Base-by-base conservation (phyloP, 2,797 vertebrate species). In the Mus spretus region DNA sequence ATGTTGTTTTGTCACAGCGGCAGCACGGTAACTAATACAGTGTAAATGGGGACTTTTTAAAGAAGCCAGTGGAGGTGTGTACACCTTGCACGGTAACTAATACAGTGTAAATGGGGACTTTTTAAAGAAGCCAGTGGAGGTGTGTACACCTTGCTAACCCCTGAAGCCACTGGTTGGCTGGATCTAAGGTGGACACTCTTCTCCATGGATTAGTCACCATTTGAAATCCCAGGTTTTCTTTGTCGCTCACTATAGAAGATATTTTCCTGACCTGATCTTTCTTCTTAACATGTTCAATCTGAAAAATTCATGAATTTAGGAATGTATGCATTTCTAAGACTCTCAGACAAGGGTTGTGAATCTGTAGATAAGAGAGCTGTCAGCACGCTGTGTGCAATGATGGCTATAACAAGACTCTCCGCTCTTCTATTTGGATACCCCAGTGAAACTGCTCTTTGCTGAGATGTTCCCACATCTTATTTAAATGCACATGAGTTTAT, bases 281-380 rank as follows among this genome's bases (percentile, higher is more conserved):
- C 44, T 82, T 84, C 88, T 89, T 75, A 80, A 75, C 31, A 6
- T 63, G 7, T 72, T 91, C 34, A 91, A 19, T 88, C 37, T 92
- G 53, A 24, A 82, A 93, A 90, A 53, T 70, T 57, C 44, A 40
- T 86, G 40, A 81, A 78, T 91, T 93, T 75, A 65, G 10, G 72
- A 85, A 61, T 6, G 6, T 57, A 26, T 2, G 0, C 74, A 17
- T 26, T 63, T 75, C 53, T 20, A 89, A 44, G 72, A 6, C 5
- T 96, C 81, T 93, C 37, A 57, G 40, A 81, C 34, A 50, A 10
- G 31, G 26, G n/a, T 14, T 24, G 6, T 14, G 17, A 63, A 13
- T 77, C 50, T 87, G 1, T 50, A 28, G 44, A 63, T 77, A 24
- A 79, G 40, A 80, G 90, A 61, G n/a, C 40, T 26, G 37, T 26